Conservation (phyloP, 2,113 vertebrate species). For the Grammomys surdaster region DNA sequence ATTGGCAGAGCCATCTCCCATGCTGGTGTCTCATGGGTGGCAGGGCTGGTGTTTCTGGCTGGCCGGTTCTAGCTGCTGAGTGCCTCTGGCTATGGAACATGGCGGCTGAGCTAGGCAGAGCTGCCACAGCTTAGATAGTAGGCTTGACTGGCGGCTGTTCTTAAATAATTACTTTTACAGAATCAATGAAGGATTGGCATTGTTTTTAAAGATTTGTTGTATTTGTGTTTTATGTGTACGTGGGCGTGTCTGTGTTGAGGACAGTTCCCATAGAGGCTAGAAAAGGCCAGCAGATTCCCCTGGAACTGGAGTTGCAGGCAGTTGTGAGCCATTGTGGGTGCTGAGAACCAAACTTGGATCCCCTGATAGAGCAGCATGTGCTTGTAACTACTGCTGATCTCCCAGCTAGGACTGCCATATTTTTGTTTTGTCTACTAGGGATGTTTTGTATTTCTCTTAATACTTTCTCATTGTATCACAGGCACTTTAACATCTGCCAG, state of each 20-base stretch:
- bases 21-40: too few species aligned
- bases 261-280: background rate
- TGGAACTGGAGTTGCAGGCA: background rate
- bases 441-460: background rate
- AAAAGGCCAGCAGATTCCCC: background rate
- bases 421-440: constrained; percentile 21
- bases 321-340: background rate
- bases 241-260: background rate
- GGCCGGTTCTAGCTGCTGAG: too few species aligned
- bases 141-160: too few species aligned
- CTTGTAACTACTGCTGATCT: background rate
- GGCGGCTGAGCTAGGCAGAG: too few species aligned
- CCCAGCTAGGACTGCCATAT: background rate
- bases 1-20: too few species aligned
- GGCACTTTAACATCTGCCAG: background rate
- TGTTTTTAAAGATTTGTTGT: background rate
- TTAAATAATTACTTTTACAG: too few species aligned
- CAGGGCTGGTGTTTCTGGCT: too few species aligned
- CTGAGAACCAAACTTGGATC: background rate
- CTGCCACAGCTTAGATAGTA: too few species aligned
- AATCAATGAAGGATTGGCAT: background rate
- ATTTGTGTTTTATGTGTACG: background rate
- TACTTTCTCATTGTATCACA: background rate
- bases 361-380: background rate
- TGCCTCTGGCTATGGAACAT: too few species aligned